Evolutionary conservation across 92 coral and sea anemone species (phyloP), one percentile per base, ranked within the genome.

Genomic region (Porites divaricata): DNA sequence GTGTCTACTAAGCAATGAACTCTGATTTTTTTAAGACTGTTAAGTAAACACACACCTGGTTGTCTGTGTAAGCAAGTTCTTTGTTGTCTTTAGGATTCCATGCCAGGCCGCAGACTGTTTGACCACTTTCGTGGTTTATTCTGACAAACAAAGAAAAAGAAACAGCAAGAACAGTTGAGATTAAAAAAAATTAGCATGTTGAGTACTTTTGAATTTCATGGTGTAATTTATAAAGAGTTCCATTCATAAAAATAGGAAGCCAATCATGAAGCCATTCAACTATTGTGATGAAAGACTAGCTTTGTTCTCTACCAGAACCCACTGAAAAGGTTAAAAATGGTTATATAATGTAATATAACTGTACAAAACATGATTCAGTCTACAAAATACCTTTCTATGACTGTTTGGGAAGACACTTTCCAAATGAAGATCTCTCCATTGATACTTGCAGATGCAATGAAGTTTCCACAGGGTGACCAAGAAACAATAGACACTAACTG

Each of bases 401-500:
- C 89, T 20, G 74, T 53, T 74, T 90, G 89, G 24, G 90, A 75
- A 6, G 91, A 80, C 51, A 97, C 57, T 72, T 74, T 91, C 99
- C 99, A 97, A 74, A 95, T 88, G 41, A 97, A 76, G 16, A 97
- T 97, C 66, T 95, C 95, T 69, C 99, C 99, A 93, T 88, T 86
- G 70, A 95, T 75, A 64, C 97, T 93, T 20, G 97, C 92, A 26
- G 93, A 78, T 48, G 98, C 98, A n/a, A 97, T 81, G 70, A 89
- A 97, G 13, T 81, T 89, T 50, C 99, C 99, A 91, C 98, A 97
- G 78, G 99, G 98, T 23, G 99, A 97, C 99, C 99, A 97, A 69
- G 90, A 76, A 16, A 88, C 95, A 57, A 96, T 70, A 14, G 98
- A 96, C 13, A 96, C 90, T 62, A 88, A 61, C 98, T 96, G 82